These are phyloP conservation scores for Formica selysi DNA, from an alignment of 1,140 invertebrate genomes.

Conservation along the genomic window DNA sequence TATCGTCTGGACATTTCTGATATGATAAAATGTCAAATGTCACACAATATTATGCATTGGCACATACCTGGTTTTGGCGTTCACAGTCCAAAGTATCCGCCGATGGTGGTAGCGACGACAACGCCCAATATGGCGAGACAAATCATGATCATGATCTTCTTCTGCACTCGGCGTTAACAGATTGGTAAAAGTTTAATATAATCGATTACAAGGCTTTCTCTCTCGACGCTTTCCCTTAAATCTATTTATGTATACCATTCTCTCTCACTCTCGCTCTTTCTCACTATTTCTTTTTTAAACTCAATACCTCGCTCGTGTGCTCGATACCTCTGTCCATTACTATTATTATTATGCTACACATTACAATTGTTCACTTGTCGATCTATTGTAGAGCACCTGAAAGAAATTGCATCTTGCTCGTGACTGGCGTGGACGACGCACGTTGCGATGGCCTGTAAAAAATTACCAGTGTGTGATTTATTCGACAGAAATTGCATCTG, in stretches of 20 bases:
- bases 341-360: conserved; percentile 27
- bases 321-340: conserved; percentile 52
- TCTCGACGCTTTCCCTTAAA: conserved; percentile 25
- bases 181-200: conserved; percentile 77
- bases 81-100: conserved; percentile 89
- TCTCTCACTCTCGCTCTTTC: conserved; percentile 62
- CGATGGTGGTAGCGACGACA: conserved; percentile 92
- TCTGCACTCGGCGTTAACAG: conserved; percentile 91
- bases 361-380: conserved; percentile 45
- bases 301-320: not conserved
- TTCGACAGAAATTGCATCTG: not conserved
- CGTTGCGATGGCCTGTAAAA: conserved; percentile 44
- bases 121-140: conserved; percentile 96
- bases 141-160: conserved; percentile 99
- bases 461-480: conserved; percentile 21
- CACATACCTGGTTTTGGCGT: conserved; percentile 79
- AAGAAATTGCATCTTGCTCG: conserved; percentile 55
- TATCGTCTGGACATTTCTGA: not conserved
- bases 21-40: conserved; percentile 35
- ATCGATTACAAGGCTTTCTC: conserved; percentile 64
- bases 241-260: conserved; percentile 19
- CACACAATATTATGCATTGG: not conserved
- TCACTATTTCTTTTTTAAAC: not conserved
- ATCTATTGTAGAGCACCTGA: conserved; percentile 43
- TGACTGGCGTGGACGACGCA: not conserved